Evolutionary conservation across 2,113 vertebrate species (phyloP), one percentile per base, ranked within the genome.

Genomic region (Pluvialis apricaria): DNA sequence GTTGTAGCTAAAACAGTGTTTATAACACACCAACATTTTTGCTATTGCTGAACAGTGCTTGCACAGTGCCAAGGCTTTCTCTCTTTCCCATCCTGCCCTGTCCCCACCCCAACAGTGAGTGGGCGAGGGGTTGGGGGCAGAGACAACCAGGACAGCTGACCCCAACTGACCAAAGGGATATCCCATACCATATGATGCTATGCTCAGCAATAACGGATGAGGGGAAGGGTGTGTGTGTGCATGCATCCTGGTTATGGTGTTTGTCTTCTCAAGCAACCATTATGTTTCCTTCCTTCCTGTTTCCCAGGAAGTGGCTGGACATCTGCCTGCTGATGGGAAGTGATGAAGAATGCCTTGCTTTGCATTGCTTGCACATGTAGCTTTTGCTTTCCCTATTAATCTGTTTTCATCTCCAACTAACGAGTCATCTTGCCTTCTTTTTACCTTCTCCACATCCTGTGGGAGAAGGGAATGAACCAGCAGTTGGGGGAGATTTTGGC

Each of bases 111-210:
- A 9, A 7, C 47, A 75, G 5, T 8, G 21, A 47, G 7, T n/a
- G 34, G 9, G 28, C 28, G 52, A 45, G 34, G 6, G 8, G 1
- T 29, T 1, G 4, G 15, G 44, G 54, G 11, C 3, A 16, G 13
- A 26, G 36, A 29, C 16, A 60, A 6, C 20, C 9, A 40, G 38
- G 45, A 66, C 24, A 60, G 11, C 32, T 60, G 66, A 70, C 25
- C 55, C 0, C 0, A 65, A 31, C 25, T 73, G 25, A 55, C 24
- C 55, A 22, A 70, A 62, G 20, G 11, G 55, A 24, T 68, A 28
- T 51, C 32, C 31, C 26, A 49, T 26, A n/a, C 11, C 1, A 1
- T 40, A n/a, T 3, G 7, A 26, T 14, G 3, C 10, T 77, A 14
- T 10, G 14, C 11, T 64, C 57, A 55, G 29, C 47, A 55, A 9